phyloP scores from a whole-genome alignment of 2,797 vertebrate genomes.

The Sebastes hubbsi region DNA sequence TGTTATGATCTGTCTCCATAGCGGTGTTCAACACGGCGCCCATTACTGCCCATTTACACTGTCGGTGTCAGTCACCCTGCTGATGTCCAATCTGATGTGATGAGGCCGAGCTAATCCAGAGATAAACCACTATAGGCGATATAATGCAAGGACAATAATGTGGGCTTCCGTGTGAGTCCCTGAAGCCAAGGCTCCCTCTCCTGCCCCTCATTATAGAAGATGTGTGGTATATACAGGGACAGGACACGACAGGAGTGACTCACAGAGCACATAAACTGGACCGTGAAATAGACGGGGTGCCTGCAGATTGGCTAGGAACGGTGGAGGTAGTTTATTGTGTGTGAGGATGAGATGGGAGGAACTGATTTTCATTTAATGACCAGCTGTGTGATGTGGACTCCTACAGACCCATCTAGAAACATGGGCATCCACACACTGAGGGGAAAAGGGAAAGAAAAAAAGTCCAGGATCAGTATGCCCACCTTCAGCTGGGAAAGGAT shows the following conservation, averaged over 20 bases:
- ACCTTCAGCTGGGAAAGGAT: constrained; percentile 40
- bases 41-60: constrained; percentile 48
- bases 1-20: constrained; percentile 26
- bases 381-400: constrained; percentile 62
- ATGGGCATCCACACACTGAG: constrained; percentile 30
- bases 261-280: constrained; percentile 62
- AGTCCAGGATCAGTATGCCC: constrained; percentile 21
- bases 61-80: constrained; percentile 47
- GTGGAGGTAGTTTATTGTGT: constrained; percentile 55
- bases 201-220: constrained; percentile 62
- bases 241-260: constrained; percentile 48
- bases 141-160: constrained; percentile 53
- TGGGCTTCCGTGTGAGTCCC: constrained; percentile 41
- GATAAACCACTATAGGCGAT: constrained; percentile 44
- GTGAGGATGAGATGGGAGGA: constrained; percentile 52
- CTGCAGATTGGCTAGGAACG: constrained; percentile 42
- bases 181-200: constrained; percentile 54
- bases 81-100: constrained; percentile 42
- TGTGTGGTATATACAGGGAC: constrained; percentile 37
- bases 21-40: neutral
- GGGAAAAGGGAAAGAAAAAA: neutral
- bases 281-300: constrained; percentile 57
- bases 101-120: constrained; percentile 30
- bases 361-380: constrained; percentile 71
- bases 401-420: constrained; percentile 55